Conservation (phyloP, 2,113 vertebrate genomes). For the Hyaena hyaena region DNA sequence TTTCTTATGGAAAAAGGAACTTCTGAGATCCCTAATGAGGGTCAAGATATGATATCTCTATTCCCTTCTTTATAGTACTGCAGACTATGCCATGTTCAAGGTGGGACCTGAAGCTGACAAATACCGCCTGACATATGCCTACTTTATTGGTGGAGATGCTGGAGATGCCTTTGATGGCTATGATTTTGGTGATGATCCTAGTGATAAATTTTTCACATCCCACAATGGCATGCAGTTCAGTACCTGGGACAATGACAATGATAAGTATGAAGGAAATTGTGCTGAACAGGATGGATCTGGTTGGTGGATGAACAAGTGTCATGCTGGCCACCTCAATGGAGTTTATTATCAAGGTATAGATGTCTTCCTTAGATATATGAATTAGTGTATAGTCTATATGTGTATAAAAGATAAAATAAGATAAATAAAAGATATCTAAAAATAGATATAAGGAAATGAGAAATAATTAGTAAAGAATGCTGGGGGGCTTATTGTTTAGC, state of each 20-base stretch:
- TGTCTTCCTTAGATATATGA: not conserved
- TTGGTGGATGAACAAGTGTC: constrained; percentile 99
- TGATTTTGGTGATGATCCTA: constrained; percentile 92
- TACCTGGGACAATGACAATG: constrained; percentile 94
- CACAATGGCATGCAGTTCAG: constrained; percentile 98
- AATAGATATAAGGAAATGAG: not conserved
- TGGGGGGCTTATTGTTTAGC: not conserved
- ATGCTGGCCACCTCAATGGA: constrained; percentile 96
- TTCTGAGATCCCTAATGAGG: not conserved
- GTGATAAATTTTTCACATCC: constrained; percentile 92
- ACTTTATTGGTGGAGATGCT: constrained; percentile 91
- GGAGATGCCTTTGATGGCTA: constrained; percentile 95
- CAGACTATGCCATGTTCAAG: constrained; percentile 94
- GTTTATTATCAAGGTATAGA: constrained; percentile 91
- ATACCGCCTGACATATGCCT: constrained; percentile 93
- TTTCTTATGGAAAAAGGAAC: not conserved
- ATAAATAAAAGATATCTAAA: too few relatives aligned
- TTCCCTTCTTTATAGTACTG: constrained; percentile 85
- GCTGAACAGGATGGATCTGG: constrained; percentile 95
- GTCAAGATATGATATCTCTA: fast-evolving
- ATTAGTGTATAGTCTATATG: not conserved
- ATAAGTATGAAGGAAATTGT: constrained; percentile 92
- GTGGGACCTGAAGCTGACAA: constrained; percentile 90
- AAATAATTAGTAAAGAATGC: not conserved
- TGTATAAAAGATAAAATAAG: not conserved